A percentile compares a stretch with the other conserved stretches of the same genome.
Evolutionary conservation across 2,797 vertebrate species (phyloP).

Genomic region (Sebastes kiyomatsui): DNA sequence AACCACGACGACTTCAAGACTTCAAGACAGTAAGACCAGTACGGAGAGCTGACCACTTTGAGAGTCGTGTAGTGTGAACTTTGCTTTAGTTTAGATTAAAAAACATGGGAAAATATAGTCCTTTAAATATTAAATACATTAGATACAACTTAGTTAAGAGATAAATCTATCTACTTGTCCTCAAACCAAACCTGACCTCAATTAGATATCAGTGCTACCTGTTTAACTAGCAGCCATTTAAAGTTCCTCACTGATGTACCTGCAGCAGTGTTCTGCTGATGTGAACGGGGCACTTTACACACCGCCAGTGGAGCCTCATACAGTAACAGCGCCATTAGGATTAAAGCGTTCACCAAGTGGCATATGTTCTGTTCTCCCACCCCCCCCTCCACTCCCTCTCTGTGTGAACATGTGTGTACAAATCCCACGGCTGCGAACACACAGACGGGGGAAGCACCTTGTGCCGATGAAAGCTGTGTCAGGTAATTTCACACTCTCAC

Average conservation of each 20-base stretch:
- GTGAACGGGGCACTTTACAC: not conserved
- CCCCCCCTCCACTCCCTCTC: not conserved
- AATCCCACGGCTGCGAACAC: slow-evolving; percentile 51
- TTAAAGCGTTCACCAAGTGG: slow-evolving; percentile 32
- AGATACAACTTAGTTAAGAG: too few relatives aligned
- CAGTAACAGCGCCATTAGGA: not conserved
- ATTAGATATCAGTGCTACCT: too few relatives aligned
- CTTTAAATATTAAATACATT: too few relatives aligned
- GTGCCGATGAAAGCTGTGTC: slow-evolving; percentile 61
- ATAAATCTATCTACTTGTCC: too few relatives aligned
- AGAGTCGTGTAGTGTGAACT: too few relatives aligned
- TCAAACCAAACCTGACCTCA: too few relatives aligned
- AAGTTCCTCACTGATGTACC: not conserved
- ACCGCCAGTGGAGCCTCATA: not conserved
- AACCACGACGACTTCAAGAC: too few relatives aligned
- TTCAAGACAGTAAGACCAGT: too few relatives aligned
- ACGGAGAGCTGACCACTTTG: too few relatives aligned
- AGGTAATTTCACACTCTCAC: slow-evolving; percentile 78
- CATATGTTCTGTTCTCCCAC: slow-evolving; percentile 53
- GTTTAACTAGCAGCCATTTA: not conserved
- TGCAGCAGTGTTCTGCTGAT: not conserved
- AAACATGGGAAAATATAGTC: too few relatives aligned
- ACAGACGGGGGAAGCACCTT: slow-evolving; percentile 54
- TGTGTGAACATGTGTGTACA: slow-evolving; percentile 45
- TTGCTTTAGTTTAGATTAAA: too few relatives aligned